Evolutionary conservation across 2,888 invertebrate species (phyloP).

Genomic region (Electrophaes corylata): DNA sequence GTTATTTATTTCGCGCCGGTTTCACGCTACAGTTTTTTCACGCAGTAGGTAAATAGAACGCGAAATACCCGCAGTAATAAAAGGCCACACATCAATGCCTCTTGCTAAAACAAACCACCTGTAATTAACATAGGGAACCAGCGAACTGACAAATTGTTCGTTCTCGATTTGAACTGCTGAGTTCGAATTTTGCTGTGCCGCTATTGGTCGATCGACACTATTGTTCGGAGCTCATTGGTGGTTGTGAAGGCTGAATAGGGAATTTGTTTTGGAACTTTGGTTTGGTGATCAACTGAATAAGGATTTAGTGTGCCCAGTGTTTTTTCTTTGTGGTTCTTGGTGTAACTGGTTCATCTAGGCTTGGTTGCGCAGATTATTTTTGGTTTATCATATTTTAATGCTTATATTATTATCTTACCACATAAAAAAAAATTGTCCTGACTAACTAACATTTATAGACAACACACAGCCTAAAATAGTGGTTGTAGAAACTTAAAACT

Average conservation of each 20-base stretch:
- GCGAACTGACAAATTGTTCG: conserved; percentile 35
- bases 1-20: conserved; percentile 9
- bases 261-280: conserved; percentile 1
- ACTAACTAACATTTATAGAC: too few species aligned
- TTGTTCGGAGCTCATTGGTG: neutral
- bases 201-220: conserved; percentile 4
- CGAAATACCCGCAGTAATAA: conserved; percentile 20
- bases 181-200: conserved; percentile 17
- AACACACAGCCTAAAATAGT: too few species aligned
- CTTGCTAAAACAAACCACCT: conserved; percentile 25
- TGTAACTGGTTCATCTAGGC: too few species aligned
- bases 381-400: too few species aligned
- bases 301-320: too few species aligned
- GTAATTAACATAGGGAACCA: conserved; percentile 31
- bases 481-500: too few species aligned
- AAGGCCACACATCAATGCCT: conserved; percentile 20
- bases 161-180: conserved; percentile 18
- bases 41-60: conserved; percentile 21
- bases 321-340: too few species aligned
- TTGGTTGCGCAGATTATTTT: too few species aligned
- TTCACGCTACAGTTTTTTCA: conserved; percentile 18
- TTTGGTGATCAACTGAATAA: neutral
- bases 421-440: too few species aligned
- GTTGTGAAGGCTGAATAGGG: conserved; percentile 1
- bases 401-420: too few species aligned